A percentile compares a stretch with the other conserved stretches of the same genome.
phyloP scores from a whole-genome alignment of 2,113 vertebrate genomes.

The Carlito syrichta region DNA sequence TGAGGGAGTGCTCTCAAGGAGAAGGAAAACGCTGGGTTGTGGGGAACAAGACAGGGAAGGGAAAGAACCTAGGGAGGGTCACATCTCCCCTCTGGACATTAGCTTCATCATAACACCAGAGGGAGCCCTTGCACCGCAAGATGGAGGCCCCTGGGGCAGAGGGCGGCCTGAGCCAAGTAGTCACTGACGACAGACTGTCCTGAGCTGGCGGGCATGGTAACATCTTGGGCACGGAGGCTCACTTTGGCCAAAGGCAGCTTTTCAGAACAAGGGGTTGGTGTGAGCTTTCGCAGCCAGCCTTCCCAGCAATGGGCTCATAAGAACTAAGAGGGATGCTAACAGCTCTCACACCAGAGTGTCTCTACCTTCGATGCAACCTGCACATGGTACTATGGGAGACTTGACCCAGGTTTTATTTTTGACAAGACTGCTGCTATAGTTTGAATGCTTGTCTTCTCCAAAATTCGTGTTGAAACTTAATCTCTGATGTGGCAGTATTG shows the following conservation, averaged over 20 bases:
- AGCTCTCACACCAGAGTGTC: too few species aligned
- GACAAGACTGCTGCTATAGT: neutral
- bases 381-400: too few species aligned
- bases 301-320: too few species aligned
- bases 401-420: neutral
- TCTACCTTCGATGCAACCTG: neutral
- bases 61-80: neutral
- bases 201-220: fast-evolving
- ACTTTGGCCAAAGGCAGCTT: neutral
- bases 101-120: neutral
- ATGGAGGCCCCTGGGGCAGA: neutral
- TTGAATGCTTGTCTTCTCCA: neutral
- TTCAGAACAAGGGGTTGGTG: neutral
- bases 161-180: neutral
- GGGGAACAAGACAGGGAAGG: too few species aligned
- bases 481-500: neutral
- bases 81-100: neutral
- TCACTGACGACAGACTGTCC: too few species aligned
- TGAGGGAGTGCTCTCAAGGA: too few species aligned
- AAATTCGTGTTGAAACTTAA: neutral
- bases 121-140: neutral
- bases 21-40: neutral
- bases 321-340: neutral
- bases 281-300: neutral
- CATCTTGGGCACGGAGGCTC: neutral